Evolutionary conservation across 2,888 invertebrate genomes (phyloP), one percentile per base, ranked within the genome.

Genomic region (Drosophila sordidula): DNA sequence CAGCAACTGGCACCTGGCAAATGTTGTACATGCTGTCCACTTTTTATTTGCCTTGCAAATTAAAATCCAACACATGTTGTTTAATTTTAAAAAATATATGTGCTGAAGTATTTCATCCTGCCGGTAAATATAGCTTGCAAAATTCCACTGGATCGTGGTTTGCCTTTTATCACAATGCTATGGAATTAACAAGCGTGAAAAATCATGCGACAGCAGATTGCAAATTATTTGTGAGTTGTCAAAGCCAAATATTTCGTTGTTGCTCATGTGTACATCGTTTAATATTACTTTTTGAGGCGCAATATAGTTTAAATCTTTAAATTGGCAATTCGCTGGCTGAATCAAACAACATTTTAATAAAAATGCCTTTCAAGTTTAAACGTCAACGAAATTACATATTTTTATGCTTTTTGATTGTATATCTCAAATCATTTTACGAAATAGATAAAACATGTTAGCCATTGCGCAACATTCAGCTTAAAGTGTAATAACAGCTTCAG

Each of bases 31-130:
- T 56, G 72, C 50, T 76, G 79, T 70, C 25, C 65, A 52, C 70
- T 74, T 65, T 79, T 73, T 84, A 82, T 84, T 87, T 84, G 70
- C 75, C 61, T 64, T 73, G 77, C 86, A 82, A 84, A 87, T 85
- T 85, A 87, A 85, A 87, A 74, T 75, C 85, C 85, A 79, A 77
- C 82, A 85, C 80, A 75, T 86, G 70, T 82, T 83, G 77, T 84
- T 87, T 84, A 84, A 84, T 84, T 86, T 79, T 75, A 81, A 87
- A 70, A 54, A 73, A 56, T 68, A 47, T 51, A 39, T 38, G 26
- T 26, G 29, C 46, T 32, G 11, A 36, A 38, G 29, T 11, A 42
- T 59, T 41, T 22, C 47, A 45, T 58, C 32, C 44, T 12, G 29
- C 25, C 41, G 47, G 52, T 41, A 67, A 45, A 47, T 51, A 46